A percentile compares a stretch with the other conserved stretches of the same genome.
phyloP scores from a whole-genome alignment of 2,113 vertebrate genomes.

The Loxodonta africana region DNA sequence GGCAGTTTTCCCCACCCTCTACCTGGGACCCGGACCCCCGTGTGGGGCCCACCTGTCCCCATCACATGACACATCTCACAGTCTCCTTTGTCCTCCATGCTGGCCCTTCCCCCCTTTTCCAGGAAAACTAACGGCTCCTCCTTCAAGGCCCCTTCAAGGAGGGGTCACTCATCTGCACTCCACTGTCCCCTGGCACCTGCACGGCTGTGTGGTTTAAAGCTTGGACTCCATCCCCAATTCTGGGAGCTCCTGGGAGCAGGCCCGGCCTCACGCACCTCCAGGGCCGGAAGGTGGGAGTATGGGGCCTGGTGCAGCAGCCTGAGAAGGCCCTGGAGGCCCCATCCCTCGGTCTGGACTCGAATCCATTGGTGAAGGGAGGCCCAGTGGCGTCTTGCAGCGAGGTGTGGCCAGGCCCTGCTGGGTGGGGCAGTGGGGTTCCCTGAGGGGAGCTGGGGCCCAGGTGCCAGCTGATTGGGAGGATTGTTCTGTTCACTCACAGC shows the following conservation, averaged over 20 bases:
- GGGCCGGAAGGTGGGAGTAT: not conserved
- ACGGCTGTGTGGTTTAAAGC: accelerated
- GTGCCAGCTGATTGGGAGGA: not conserved
- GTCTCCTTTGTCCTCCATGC: not conserved
- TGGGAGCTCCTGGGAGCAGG: not conserved
- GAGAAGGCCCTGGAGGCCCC: not conserved
- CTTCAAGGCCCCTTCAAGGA: not conserved
- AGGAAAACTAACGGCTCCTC: accelerated
- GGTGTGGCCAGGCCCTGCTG: no score
- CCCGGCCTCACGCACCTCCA: not conserved
- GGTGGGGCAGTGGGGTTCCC: not conserved
- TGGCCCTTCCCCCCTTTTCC: not conserved
- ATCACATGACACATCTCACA: accelerated
- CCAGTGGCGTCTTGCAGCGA: accelerated
- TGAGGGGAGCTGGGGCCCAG: not conserved
- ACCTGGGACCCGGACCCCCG: accelerated
- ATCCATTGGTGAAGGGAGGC: not conserved
- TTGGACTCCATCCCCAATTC: accelerated
- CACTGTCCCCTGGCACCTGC: not conserved
- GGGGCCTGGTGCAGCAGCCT: not conserved
- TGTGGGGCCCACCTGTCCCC: not conserved
- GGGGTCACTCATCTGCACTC: not conserved
- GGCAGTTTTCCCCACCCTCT: not conserved
- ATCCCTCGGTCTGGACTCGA: not conserved
- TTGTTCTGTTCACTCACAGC: not conserved